Evolutionary conservation across 2,888 invertebrate species (phyloP), one percentile per base, ranked within the genome.

Genomic region (Gandaritis pyraliata): DNA sequence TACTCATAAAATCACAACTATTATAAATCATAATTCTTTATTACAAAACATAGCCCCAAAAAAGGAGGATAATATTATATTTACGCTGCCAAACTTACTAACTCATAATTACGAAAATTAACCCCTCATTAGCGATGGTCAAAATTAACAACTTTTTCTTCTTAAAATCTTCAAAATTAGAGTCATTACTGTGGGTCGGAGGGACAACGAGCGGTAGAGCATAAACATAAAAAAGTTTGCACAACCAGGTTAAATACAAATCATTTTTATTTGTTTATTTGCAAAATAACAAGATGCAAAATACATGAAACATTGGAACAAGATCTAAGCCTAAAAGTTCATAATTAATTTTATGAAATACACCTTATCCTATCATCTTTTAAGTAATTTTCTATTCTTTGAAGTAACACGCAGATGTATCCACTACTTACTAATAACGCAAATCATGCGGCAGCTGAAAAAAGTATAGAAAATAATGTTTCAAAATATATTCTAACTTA

Each of bases 101-200:
- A 56, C 56, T 61, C 55, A 30, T 65, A 67, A 70, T 71, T 69
- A 52, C 55, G 51, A 59, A 54, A 68, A 69, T 71, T 71, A 68
- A 59, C 58, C 59, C 49, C 64, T 62, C 68, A 67, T 71, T 71
- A 71, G 57, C 56, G 64, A 30, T 48, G 61, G 52, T 58, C 53
- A 57, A 63, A 66, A 65, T 29, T 33, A 15, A 62, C 63, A 65
- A 57, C 61, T 64, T 58, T 65, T 66, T 66, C 49, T 46, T 13
- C 48, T 16, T 15, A 43, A 58, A 58, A 30, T 46, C 46, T 50
- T 52, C 46, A 18, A 38, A 62, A 62, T 46, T 58, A 33, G 30
- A 50, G 39, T 13, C 48, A 18, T 48, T 59, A 57, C 38, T 29
- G 10, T n/a, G 41, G 33, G 48, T 57, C n/a, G 15, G 52, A 52